These are phyloP conservation scores for Heliconius himera DNA, from an alignment of 1,140 invertebrate species.

Conservation along the genomic window DNA sequence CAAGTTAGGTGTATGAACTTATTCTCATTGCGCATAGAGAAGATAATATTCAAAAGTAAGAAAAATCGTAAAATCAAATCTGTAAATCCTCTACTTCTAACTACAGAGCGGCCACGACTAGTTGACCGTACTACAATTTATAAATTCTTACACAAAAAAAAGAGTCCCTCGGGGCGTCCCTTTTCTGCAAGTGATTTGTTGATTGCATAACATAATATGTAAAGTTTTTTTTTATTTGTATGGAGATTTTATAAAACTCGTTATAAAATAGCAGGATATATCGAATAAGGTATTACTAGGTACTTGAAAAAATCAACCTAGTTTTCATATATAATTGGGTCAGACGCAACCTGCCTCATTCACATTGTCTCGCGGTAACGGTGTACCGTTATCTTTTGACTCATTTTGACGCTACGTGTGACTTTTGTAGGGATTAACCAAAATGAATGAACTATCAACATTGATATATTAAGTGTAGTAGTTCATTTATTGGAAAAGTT, in stretches of 20 bases:
- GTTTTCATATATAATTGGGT: conserved; percentile 65
- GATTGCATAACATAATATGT: neutral
- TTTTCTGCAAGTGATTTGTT: conserved; percentile 23
- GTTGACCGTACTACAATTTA: conserved; percentile 4
- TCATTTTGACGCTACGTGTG: conserved; percentile 52
- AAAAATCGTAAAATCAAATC: no score
- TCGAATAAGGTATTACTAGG: neutral
- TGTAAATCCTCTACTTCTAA: no score
- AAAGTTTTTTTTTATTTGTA: neutral
- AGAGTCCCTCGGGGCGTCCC: neutral
- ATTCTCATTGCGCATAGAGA: no score
- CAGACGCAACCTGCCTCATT: conserved; percentile 73
- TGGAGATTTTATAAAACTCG: neutral
- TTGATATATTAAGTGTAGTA: neutral
- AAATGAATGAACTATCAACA: neutral
- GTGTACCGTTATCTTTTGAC: conserved; percentile 68
- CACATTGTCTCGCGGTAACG: conserved; percentile 65
- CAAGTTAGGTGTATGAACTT: no score
- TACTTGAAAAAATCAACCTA: conserved; percentile 10
- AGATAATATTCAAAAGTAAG: no score
- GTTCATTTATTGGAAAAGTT: neutral
- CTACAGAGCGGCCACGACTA: no score
- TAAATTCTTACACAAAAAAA: conserved; percentile 27
- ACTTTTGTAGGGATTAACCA: conserved; percentile 26
- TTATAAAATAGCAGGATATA: conserved; percentile 3